Evolutionary conservation across 2,888 invertebrate species (phyloP), one percentile per base, ranked within the genome.

Genomic region (Drosophila lacicola): DNA sequence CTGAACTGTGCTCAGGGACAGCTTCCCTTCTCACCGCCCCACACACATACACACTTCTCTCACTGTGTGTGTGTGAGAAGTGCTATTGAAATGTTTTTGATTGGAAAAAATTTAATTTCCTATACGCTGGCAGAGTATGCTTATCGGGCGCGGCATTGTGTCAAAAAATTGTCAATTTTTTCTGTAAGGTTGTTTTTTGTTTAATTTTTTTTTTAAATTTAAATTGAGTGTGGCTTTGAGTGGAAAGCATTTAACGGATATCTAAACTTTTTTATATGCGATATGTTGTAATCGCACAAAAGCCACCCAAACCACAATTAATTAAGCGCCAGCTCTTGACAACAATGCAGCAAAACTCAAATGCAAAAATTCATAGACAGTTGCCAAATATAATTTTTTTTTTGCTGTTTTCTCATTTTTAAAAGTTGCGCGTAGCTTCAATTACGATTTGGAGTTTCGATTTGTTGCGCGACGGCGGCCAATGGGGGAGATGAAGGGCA

Each of bases 61-160:
- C 19, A 45, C 39, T 34, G 55, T 47, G 33, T 41, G 55, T 72
- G 50, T 80, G 77, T 79, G 80, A 29, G 29, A 80, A 78, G 69
- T 74, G 75, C 81, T 64, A 87, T 90, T 90, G 89, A 90, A 90
- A 83, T 90, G 87, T 76, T 88, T 87, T 89, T 90, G 90, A 90
- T 90, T 90, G 90, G 90, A 90, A 90, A 89, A 90, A 90, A 90
- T 90, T 76, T 90, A 90, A 90, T 90, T 90, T 90, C 90, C 90
- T 90, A 90, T 90, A 89, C 90, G 89, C 79, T 86, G 29, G 78
- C 82, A 90, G 54, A 68, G 78, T 75, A 70, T 73, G 81, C 87
- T 88, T 88, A 88, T 88, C 86, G 75, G 8, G 51, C 50, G 57
- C 47, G 39, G 77, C 78, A 78, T 82, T 87, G 89, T 80, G 79